A percentile compares a stretch with the other conserved stretches of the same genome.
phyloP scores from a whole-genome alignment of 2,113 vertebrate genomes.

The Ptilorrhoa leucosticta region DNA sequence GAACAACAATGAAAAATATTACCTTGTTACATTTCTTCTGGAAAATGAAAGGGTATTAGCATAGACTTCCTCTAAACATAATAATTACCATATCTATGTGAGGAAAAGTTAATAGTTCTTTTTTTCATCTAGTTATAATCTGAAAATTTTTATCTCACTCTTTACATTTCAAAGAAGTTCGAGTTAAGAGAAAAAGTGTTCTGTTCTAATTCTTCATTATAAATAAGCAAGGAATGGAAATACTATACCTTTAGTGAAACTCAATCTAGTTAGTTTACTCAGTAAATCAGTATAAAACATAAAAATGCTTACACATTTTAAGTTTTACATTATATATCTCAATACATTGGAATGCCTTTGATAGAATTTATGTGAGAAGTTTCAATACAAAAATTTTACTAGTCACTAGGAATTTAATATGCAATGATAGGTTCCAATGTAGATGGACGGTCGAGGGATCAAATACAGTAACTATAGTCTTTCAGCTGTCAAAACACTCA shows the following conservation, averaged over 20 bases:
- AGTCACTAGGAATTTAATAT: slow-evolving; percentile 7
- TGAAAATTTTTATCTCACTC: neutral
- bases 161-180: neutral
- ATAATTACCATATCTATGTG: neutral
- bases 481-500: slow-evolving; percentile 62
- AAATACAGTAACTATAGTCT: slow-evolving; percentile 9
- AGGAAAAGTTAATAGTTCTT: slow-evolving; percentile 6
- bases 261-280: neutral
- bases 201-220: neutral
- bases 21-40: neutral
- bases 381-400: neutral
- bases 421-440: neutral
- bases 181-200: neutral
- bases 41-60: neutral
- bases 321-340: neutral
- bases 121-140: neutral
- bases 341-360: neutral
- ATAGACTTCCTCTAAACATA: neutral
- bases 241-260: neutral
- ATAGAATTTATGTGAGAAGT: neutral
- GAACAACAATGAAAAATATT: slow-evolving; percentile 9
- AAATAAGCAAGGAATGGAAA: neutral
- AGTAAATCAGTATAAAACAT: neutral
- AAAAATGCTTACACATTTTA: neutral
- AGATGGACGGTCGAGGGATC: slow-evolving; percentile 32